Base-by-base conservation (phyloP, 2,888 invertebrate genomes). In the Spilosoma lubricipeda region DNA sequence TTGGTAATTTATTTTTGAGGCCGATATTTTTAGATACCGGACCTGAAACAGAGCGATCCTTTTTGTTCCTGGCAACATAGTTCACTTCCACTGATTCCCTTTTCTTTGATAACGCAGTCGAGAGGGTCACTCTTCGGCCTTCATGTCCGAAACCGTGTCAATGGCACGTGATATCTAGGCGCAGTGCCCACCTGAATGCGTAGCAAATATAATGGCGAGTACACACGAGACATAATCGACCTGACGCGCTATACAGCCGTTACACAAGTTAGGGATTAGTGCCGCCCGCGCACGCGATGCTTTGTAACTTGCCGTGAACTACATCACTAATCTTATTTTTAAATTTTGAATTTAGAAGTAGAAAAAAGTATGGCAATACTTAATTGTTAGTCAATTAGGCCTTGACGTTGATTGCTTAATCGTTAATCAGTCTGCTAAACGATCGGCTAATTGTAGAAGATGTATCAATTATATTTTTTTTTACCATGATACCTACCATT, bases 261-360 rank as follows among this genome's bases (percentile, higher is more conserved):
- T 91, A 92, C 89, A 89, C 89, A 88, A 88, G 85, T 85, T 88
- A 89, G 85, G 82, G 91, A 94, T 94, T 94, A 87, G 93, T 85
- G 87, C 86, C 91, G 91, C 85, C 79, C 78, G 81, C 85, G 91
- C 93, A 93, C 92, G 92, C 91, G 91, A 90, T 90, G 81, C 78
- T 77, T 82, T 67, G 77, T 90, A 91, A 93, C 87, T 76, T 83
- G 87, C 89, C 92, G 89, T 92, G 91, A 93, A 91, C 88, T 81
- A 80, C 73, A 88, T 88, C 81, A 82, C 79, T 81, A 87, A 84
- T 83, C 86, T 86, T 85, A 82, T 83, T 83, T 83, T 83, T 82
- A 42, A 48, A 68, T 71, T 76, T 76, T 71, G 33, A 73, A 68
- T 78, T 77, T 72, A 83, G 77, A 81, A 77, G 67, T 71, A 66